phyloP scores from a whole-genome alignment of 2,113 vertebrate genomes.

The Otocyon megalotis region DNA sequence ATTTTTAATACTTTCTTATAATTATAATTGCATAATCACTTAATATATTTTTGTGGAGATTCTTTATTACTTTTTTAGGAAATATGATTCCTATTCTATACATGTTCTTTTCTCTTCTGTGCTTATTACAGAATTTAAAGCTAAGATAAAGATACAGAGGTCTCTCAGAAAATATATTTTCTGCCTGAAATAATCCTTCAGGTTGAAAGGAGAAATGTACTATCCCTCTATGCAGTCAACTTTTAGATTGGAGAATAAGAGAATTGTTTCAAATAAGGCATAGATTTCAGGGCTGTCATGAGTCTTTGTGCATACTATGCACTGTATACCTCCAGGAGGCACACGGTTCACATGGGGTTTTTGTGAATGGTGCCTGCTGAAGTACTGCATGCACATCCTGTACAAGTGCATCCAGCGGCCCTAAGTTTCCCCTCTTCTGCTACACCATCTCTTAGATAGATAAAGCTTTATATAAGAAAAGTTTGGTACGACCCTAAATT shows the following conservation, averaged over 20 bases:
- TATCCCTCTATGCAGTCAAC: neutral
- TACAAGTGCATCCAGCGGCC: too few species aligned
- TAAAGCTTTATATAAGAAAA: neutral
- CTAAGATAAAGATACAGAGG: neutral
- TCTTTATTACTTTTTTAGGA: constrained; percentile 29
- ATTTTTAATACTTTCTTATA: constrained; percentile 35
- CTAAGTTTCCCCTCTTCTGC: neutral
- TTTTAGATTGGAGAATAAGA: constrained; percentile 7
- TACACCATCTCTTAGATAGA: neutral
- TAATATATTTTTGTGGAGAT: neutral
- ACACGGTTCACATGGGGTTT: neutral
- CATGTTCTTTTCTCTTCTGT: neutral
- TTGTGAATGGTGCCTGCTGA: neutral
- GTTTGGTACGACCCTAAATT: neutral
- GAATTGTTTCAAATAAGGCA: neutral
- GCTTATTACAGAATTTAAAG: constrained; percentile 19
- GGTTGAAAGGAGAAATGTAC: neutral
- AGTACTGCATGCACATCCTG: rapidly evolving
- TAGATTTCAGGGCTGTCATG: neutral
- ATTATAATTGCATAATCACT: neutral
- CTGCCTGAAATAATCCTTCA: constrained; percentile 31
- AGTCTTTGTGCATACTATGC: neutral
- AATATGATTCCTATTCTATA: neutral
- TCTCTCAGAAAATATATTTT: constrained; percentile 14
- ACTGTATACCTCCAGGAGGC: neutral